Percentiles rank a stretch among this genome's conserved stretches.
Conservation (phyloP, 1,140 invertebrate genomes). For the Philopotamus ludificatus region DNA sequence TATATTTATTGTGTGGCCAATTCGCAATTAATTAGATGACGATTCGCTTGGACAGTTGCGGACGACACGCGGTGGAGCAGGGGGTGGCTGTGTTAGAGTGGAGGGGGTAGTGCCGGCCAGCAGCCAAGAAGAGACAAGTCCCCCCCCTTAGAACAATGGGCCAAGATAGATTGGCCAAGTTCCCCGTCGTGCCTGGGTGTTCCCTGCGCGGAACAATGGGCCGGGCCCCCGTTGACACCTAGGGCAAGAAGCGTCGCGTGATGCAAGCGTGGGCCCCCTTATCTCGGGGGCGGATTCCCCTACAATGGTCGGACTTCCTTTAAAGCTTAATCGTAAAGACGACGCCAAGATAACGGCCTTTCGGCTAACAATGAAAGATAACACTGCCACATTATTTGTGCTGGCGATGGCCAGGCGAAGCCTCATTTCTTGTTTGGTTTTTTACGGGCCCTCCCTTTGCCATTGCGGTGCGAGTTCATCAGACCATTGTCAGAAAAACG, state of each 20-base stretch:
- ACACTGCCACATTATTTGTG: conserved; percentile 1
- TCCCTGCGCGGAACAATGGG: not conserved
- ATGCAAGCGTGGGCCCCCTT: conserved; percentile 5
- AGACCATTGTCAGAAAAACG: no score
- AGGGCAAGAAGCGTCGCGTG: conserved; percentile 6
- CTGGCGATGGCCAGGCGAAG: not conserved
- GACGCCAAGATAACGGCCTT: conserved; percentile 3
- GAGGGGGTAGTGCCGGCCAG: not conserved
- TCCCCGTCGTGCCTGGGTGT: not conserved
- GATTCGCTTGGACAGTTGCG: not conserved
- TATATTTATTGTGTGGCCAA: no score
- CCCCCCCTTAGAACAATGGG: not conserved
- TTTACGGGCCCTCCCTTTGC: no score
- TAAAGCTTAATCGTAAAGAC: conserved; percentile 9
- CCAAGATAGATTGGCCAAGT: conserved; percentile 8
- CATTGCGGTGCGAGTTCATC: no score
- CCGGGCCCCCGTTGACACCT: not conserved
- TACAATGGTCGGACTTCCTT: conserved; percentile 9
- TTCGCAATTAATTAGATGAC: not conserved
- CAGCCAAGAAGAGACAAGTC: not conserved
- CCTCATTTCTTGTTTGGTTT: not conserved
- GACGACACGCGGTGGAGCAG: not conserved
- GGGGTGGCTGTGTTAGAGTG: not conserved
- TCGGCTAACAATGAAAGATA: conserved; percentile 10
- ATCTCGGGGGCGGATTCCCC: conserved; percentile 4